A percentile compares a stretch with the other conserved stretches of the same genome.
Conservation (phyloP, 2,888 invertebrate species). For the Eupithecia vulgata region DNA sequence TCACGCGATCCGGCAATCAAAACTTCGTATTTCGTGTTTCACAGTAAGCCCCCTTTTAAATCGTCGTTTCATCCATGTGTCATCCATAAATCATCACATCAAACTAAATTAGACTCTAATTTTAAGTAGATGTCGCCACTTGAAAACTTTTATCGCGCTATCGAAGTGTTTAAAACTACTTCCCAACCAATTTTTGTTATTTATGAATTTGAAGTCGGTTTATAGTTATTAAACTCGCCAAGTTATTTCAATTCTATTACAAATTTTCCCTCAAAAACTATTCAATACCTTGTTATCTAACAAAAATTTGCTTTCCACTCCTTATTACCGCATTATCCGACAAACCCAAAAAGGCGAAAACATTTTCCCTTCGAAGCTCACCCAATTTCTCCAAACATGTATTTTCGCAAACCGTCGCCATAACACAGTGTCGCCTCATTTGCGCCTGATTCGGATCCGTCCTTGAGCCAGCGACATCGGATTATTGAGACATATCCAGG, state of each 20-base stretch:
- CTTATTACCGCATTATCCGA: slow-evolving; percentile 15
- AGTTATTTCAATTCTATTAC: neutral
- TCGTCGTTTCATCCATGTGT: too few species aligned
- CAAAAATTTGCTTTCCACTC: neutral
- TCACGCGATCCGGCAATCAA: too few species aligned
- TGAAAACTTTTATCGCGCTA: too few species aligned
- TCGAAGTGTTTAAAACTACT: too few species aligned
- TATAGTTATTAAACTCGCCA: too few species aligned
- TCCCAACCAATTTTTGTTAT: too few species aligned
- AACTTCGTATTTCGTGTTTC: too few species aligned
- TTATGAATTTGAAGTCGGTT: too few species aligned
- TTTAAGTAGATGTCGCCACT: too few species aligned
- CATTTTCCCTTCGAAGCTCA: slow-evolving; percentile 13
- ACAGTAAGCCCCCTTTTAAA: too few species aligned
- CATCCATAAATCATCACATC: too few species aligned
- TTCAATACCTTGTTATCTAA: neutral
- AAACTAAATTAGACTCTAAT: too few species aligned
- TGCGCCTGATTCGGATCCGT: slow-evolving; percentile 26
- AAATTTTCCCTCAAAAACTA: neutral
- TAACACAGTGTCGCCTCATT: slow-evolving; percentile 35
- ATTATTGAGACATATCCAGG: slow-evolving; percentile 15
- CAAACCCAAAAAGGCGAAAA: slow-evolving; percentile 18
- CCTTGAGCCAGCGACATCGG: slow-evolving; percentile 28
- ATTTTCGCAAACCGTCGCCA: slow-evolving; percentile 27
- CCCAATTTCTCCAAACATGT: slow-evolving; percentile 32